These are phyloP conservation scores for Nasua narica DNA, from an alignment of 2,797 vertebrate species.

Conservation along the genomic window DNA sequence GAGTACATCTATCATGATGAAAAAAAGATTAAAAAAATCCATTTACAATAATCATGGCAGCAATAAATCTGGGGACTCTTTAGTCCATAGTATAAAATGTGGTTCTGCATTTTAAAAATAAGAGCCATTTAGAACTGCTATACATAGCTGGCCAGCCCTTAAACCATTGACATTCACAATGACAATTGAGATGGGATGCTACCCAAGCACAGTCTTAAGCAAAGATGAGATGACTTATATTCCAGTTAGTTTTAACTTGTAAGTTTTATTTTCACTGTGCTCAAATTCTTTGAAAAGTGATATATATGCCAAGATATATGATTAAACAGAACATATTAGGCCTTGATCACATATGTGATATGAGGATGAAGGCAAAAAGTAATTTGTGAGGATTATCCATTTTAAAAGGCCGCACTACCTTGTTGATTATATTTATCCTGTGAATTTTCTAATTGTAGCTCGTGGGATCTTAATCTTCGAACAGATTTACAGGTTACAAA, in stretches of 20 bases:
- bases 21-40: neutral
- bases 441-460: neutral
- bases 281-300: neutral
- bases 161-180: neutral
- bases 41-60: neutral
- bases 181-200: too few relatives aligned
- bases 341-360: neutral
- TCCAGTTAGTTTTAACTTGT: neutral
- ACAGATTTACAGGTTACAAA: neutral
- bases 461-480: neutral
- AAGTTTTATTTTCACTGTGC: neutral
- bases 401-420: conserved; percentile 9
- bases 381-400: neutral
- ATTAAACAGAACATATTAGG: neutral
- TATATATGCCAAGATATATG: neutral
- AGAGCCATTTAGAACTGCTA: neutral
- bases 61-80: neutral
- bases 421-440: neutral
- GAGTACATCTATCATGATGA: neutral
- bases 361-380: conserved; percentile 10
- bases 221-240: neutral
- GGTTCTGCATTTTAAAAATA: neutral
- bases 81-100: neutral
- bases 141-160: neutral
- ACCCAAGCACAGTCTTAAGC: neutral